Evolutionary conservation across 2,888 invertebrate genomes (phyloP).

Genomic region (Hedya salicella): DNA sequence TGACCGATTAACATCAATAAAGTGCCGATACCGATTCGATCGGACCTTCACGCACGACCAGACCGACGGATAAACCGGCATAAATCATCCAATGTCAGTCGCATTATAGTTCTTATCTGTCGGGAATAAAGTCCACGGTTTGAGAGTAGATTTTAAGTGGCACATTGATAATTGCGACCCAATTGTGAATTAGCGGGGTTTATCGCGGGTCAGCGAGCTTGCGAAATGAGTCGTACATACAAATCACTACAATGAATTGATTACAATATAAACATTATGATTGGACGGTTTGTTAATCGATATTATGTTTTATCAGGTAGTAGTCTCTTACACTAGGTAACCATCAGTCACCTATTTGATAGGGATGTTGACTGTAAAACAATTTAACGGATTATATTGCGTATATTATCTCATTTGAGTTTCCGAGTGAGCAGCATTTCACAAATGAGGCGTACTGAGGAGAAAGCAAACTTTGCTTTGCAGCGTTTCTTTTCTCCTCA

Average conservation of each 20-base stretch:
- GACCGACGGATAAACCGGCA: slow-evolving; percentile 12
- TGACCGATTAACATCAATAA: slow-evolving; percentile 37
- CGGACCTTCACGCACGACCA: slow-evolving; percentile 31
- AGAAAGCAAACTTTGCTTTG: too few relatives aligned
- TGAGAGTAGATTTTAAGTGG: not conserved
- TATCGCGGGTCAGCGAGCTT: slow-evolving; percentile 12
- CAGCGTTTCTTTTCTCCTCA: too few relatives aligned
- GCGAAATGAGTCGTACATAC: not conserved
- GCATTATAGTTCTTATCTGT: not conserved
- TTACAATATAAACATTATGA: too few relatives aligned
- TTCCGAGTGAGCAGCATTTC: too few relatives aligned
- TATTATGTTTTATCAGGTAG: too few relatives aligned
- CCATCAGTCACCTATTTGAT: too few relatives aligned
- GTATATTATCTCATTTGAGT: too few relatives aligned
- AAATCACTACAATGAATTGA: not conserved
- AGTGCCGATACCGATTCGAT: slow-evolving; percentile 17
- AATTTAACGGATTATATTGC: too few relatives aligned
- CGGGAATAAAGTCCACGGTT: not conserved
- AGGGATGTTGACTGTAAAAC: too few relatives aligned
- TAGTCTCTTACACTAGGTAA: too few relatives aligned
- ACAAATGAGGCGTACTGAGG: too few relatives aligned
- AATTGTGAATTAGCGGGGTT: slow-evolving; percentile 9
- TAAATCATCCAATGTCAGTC: slow-evolving; percentile 1
- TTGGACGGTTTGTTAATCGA: too few relatives aligned
- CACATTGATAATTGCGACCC: slow-evolving; percentile 9